Evolutionary conservation across 2,113 vertebrate genomes (phyloP), one percentile per base, ranked within the genome.

Genomic region (Callithrix jacchus): DNA sequence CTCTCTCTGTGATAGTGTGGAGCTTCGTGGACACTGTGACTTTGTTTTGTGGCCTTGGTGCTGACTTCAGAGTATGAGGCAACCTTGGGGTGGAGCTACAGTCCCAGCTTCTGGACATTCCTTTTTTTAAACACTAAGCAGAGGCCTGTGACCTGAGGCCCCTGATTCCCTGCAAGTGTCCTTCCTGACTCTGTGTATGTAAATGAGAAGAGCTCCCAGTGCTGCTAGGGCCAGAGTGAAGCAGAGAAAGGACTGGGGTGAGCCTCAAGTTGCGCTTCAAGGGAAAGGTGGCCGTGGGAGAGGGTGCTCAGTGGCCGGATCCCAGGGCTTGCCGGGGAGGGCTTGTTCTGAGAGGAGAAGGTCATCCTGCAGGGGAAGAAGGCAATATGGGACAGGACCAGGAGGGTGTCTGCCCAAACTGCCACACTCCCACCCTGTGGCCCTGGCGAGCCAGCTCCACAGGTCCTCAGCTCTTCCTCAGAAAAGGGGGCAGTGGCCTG

Each of bases 61-160:
- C 54, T 77, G 77, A 70, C 89, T 77, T 92, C 35, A 81, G 68
- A 70, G 32, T 87, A 8, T 89, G 95, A 96, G 54, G 96, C 94
- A 92, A 11, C 40, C 16, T 87, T 6, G 58, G 77, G 56, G 27
- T 47, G 73, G 66, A 49, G 47, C 74, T 89, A 14, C 18, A 37
- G 30, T 11, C 47, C 54, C 25, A 6, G 42, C 58, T 87, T 86
- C 70, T 73, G 30, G 40, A 42, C 4, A 3, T 10, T 82, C 79
- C 42, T 77, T 85, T 90, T 84, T 84, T 35, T 73, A 66, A 81
- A 49, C 11, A 42, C 5, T 52, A 56, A 82, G 16, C 58, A n/a
- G 35, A n/a, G 52, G 37, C 61, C 54, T 58, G 13, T 42, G 58
- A 18, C 42, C 66, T 4, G 35, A 58, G 45, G 54, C 52, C 89